Base-by-base conservation (phyloP, 35 echinoderm and acorn worm species). In the Ptychodera flava region DNA sequence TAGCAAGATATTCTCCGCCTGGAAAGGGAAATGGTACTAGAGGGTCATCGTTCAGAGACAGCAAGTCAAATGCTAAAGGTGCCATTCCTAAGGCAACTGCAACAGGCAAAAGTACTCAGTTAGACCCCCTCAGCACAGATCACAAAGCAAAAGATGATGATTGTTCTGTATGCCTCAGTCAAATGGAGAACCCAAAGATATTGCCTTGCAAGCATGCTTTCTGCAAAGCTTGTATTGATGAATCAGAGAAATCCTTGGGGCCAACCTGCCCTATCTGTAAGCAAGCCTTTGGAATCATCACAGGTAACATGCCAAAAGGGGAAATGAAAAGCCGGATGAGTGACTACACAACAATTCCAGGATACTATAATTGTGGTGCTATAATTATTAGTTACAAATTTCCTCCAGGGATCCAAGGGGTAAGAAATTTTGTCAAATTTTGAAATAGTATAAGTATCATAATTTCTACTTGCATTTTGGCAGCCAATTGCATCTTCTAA, bases 371-470 rank as follows among this genome's bases (percentile, higher is more conserved):
- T 1, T 36, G 33, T 83, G 35, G 82, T 36, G 28, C 1, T 16
- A 36, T 83, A 36, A 1, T 28, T 16, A 83, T 83, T 83, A 15
- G 1, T 2, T 83, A 83, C 29, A 30, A 34, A 30, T 36, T 83
- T 36, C 82, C 82, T 34, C 29, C 82, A 10, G 82, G 82, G 37
- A 83, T 37, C 1, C 82, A 83, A 83, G 37, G 16, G 35, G 82
- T 83, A 83, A 33, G 31, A 2, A 14, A 29, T 77, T 15, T 77
- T 77, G n/a, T n/a, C n/a, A n/a, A n/a, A n/a, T n/a, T n/a, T n/a
- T n/a, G n/a, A 15, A 77, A 15, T 77, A n/a, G 75, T 15, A 77
- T 77, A 77, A 77, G 75, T n/a, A 77, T 77, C n/a, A 15, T 77
- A n/a, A 77, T 77, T 15, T 77, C 15, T n/a, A 15, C 75, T n/a